Base-by-base conservation (phyloP, 2,888 invertebrate species). In the Isoperla grammatica region DNA sequence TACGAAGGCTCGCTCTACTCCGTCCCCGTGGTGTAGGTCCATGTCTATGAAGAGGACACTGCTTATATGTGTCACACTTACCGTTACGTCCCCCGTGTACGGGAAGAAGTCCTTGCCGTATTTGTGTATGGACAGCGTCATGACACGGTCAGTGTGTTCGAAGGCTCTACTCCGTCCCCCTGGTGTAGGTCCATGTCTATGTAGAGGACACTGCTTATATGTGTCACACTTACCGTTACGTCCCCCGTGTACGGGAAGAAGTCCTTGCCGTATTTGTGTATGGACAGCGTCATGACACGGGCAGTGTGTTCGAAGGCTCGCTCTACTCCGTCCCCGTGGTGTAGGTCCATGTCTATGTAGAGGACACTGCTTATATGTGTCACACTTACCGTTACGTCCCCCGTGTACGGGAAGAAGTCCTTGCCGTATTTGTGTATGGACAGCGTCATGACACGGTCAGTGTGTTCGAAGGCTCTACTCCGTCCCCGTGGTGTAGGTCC, bases 141-240 rank as follows among this genome's bases (percentile, higher is more conserved):
- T 99, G 0, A 99, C 99, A 67, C 99, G 82, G 75, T 99, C 99
- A 0, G 99, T 99, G 1, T 96, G 96, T 72, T 98, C 99, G 77
- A 98, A 98, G 0, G 98, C 75, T 99, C 97, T 0, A 99, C 99
- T 19, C 99, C 99, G 75, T 99, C 99, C 0, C 99, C 99, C 71
- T 99, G 99, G 76, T 99, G 99, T 37, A 99, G 98, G 76, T 99
- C 99, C 70, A 99, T 99, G 72, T 99, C 99, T 66, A 99, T 94
- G 74, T 99, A 99, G 57, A 99, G 77, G 9, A 99, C 98, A 68
- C 98, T n/a, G 81, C 74, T 95, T 95, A 73, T 97, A 97, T 74
- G 97, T 96, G 75, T 99, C 99, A 20, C 99, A 78, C 58, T 99
- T 77, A 74, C 99, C 99, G 65, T 99, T 76, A 69, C 71, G 72